Base-by-base conservation (phyloP, 1,140 invertebrate genomes). In the Caenorhabditis latens region DNA sequence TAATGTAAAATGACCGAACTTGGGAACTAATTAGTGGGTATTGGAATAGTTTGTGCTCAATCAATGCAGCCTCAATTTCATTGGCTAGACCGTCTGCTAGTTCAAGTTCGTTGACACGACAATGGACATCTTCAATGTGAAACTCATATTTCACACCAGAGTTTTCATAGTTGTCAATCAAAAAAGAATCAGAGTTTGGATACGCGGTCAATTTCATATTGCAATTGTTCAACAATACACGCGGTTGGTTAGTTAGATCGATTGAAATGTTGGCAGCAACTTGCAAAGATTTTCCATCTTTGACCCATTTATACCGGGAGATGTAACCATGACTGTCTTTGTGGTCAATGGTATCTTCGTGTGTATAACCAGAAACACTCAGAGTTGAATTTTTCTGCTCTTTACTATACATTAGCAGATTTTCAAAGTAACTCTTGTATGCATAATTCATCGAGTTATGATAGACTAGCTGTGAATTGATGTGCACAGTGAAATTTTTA, bases 191-290 rank as follows among this genome's bases (percentile, higher is more conserved):
- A 63, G 21, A 24, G 40, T 63, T 63, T 40, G 61, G 61, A 9
- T 63, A 63, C 5, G 32, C 61, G 0, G 61, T 63, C 1, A 63
- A 14, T 40, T 63, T 63, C 21, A 63, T 13, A 63, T 63, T 63
- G 32, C 61, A 63, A 63, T 40, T 40, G 61, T 63, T 63, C 24
- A 63, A 32, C 21, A 63, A 40, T 16, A 63, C 61, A 32, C 61
- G 61, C 5, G 61, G 61, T 40, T 63, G 61, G 14, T 63, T 63
- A 6, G 24, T 63, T 21, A 63, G 32, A 40, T 63, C 61, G 14
- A 63, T 63, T 40, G 61, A 63, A 63, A 63, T 63, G 14, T 63
- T 63, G n/a, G 61, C 61, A 8, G 61, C 61, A 63, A 63, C 61
- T 63, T 63, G 61, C 7, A 63, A 8, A 7, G n/a, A 24, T 24